Evolutionary conservation across 2,797 vertebrate species (phyloP), one percentile per base, ranked within the genome.

Genomic region (Buceros bicornis): DNA sequence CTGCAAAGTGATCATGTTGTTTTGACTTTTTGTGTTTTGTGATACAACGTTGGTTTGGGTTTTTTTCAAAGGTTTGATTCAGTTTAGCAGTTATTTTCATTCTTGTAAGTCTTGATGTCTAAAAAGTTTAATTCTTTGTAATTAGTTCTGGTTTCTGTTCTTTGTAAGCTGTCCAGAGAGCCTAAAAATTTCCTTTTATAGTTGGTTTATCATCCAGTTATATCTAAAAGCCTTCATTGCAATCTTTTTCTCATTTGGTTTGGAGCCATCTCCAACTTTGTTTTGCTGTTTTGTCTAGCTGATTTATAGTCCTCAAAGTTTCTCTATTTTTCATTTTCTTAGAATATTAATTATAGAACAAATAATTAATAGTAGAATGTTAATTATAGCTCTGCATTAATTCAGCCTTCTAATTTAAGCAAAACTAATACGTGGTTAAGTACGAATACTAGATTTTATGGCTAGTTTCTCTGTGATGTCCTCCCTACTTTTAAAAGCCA

Each of bases 1-100:
- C 8, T 62, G 24, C 6, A 48, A 96, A 87, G 6, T 48, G 43
- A 37, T 6, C 24, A 31, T 2, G 1, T 62, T 58, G 84, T 81
- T 80, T 64, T 66, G 31, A 18, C 24, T 82, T 76, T 6, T 29
- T 65, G 4, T 47, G 8, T 48, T 95, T 89, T 51, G 22, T 43
- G 21, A 42, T 42, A 18, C 5, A 50, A 2, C 7, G 19, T 12
- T 71, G 8, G 2, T 9, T 42, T 37, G 6, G 0, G 1, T 48
- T 12, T 22, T 35, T 80, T 74, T n/a, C 29, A 31, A 42, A 56
- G 3, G 2, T 66, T 82, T 90, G 29, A 54, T 57, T 87, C 28
- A 16, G 2, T 40, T 80, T 43, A n/a, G 10, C 20, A 88, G 19
- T 51, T 28, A 1, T 53, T 82, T 76, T 79, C 17, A 54, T 47